These are phyloP conservation scores for Macheiramphus alcinus DNA, from an alignment of 2,113 vertebrate species.

Conservation along the genomic window DNA sequence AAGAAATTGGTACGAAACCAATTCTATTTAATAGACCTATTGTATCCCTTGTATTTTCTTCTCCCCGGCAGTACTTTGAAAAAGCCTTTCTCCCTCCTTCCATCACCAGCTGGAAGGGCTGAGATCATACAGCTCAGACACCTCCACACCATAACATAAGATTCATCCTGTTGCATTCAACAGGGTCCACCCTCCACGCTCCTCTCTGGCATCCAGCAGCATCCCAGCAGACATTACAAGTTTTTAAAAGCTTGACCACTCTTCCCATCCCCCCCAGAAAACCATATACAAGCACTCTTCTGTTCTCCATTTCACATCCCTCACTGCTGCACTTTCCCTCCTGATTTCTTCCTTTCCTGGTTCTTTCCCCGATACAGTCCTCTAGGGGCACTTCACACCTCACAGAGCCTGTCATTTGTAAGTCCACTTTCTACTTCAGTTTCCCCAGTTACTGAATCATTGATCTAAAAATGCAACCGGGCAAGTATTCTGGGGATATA, in stretches of 20 bases:
- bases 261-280: background rate
- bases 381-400: background rate
- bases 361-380: background rate
- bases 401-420: background rate
- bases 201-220: background rate
- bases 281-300: background rate
- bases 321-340: background rate
- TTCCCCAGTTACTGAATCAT: background rate
- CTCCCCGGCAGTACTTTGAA: background rate
- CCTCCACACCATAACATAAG: background rate
- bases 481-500: background rate
- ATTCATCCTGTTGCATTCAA: background rate
- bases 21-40: background rate
- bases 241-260: background rate
- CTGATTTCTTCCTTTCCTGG: background rate
- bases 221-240: background rate
- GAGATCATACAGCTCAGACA: background rate
- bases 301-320: background rate
- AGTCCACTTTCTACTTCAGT: background rate
- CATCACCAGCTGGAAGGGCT: background rate
- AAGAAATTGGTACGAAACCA: constrained; percentile 20
- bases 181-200: background rate
- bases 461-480: background rate
- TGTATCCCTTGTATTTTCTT: background rate
- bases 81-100: background rate